Base-by-base conservation (phyloP, 2,888 invertebrate genomes). In the Drosophila helvetica region DNA sequence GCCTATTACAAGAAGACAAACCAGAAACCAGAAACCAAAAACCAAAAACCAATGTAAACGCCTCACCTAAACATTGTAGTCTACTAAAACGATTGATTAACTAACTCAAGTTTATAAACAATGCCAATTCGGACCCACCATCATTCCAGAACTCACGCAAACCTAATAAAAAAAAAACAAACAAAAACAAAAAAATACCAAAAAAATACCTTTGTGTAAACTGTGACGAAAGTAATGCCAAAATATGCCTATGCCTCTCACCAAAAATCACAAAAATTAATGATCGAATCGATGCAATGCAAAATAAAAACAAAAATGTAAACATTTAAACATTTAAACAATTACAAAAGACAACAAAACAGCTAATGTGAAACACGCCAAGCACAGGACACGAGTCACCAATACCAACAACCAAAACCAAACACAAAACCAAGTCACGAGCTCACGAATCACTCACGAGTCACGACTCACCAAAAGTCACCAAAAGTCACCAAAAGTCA, bases 351-450 rank as follows among this genome's bases (percentile, higher is more conserved):
- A 38, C 38, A 48, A 59, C 38, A 71, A 62, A 42, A 38, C 56
- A 71, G 45, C 74, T 58, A 74, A 71, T 52, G 70, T 70, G 64
- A 56, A 79, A 64, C 77, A 70, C 60, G 70, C 70, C 70, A 78
- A 59, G 71, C 71, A 45, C 65, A 69, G 75, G 81, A 75, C 69
- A 69, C 69, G 55, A 69, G 50, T 53, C 73, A 73, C 68, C 56
- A 74, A 56, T 57, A 71, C 30, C 45, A 55, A n/a, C n/a, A n/a
- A n/a, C n/a, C n/a, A 57, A 50, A 54, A 43, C 38, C 33, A 46
- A 65, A 66, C 65, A 66, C 65, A 43, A 66, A 66, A 22, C 22
- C 22, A 22, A 63, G 52, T 66, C 67, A 77, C 66, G 64, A 66
- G 65, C 17, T 66, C 65, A 66, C 65, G 48, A 66, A 62, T 63